Evolutionary conservation across 2,888 invertebrate genomes (phyloP).

Genomic region (Bhutanitis thaidina): DNA sequence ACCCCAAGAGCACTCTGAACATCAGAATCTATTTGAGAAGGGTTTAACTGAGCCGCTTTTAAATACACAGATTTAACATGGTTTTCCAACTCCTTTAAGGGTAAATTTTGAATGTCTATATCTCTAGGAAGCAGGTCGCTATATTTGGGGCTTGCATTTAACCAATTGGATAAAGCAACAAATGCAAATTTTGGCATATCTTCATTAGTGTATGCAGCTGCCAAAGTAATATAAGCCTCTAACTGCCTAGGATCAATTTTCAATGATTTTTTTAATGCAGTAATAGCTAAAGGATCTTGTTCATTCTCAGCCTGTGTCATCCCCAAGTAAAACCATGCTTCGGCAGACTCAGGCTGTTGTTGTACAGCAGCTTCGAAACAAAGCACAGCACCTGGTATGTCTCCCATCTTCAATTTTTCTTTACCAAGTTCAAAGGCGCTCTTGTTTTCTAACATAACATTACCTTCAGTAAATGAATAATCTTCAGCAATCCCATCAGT

Average conservation of each 20-base stretch:
- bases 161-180: slow-evolving; percentile 88
- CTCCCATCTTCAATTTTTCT: slow-evolving; percentile 89
- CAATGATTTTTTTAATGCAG: slow-evolving; percentile 92
- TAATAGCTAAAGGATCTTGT: slow-evolving; percentile 95
- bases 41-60: slow-evolving; percentile 88
- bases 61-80: slow-evolving; percentile 88
- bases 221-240: slow-evolving; percentile 92
- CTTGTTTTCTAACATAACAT: slow-evolving; percentile 88
- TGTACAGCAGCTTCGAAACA: slow-evolving; percentile 98
- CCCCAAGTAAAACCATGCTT: slow-evolving; percentile 93
- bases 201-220: slow-evolving; percentile 98
- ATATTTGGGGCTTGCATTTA: slow-evolving; percentile 90
- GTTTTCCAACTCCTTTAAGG: slow-evolving; percentile 70
- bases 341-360: slow-evolving; percentile 86
- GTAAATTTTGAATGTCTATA: slow-evolving; percentile 58
- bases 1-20: slow-evolving; percentile 97
- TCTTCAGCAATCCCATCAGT: slow-evolving; percentile 79
- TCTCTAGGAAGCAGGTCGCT: slow-evolving; percentile 83
- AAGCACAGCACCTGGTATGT: slow-evolving; percentile 96
- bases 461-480: slow-evolving; percentile 90
- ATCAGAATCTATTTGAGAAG: slow-evolving; percentile 89
- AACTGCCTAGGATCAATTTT: slow-evolving; percentile 89
- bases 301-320: slow-evolving; percentile 98
- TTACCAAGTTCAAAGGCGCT: slow-evolving; percentile 93
- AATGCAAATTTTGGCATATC: slow-evolving; percentile 95